Base-by-base conservation (phyloP, 2,888 invertebrate genomes). In the Tuberolachnus salignus region DNA sequence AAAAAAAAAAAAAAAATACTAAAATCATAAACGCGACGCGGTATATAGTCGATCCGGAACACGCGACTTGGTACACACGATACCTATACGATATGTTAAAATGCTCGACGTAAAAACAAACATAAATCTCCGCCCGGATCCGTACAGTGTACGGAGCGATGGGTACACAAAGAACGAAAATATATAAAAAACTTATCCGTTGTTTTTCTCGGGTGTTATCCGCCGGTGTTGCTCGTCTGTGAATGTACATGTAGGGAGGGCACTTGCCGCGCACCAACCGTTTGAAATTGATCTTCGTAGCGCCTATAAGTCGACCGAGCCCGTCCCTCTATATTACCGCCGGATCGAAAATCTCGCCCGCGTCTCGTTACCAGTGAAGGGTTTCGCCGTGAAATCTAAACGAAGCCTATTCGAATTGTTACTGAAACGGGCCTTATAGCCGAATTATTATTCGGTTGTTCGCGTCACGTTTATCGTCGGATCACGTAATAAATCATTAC, bases 221-320 rank as follows among this genome's bases (percentile, higher is more conserved):
- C n/a, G 6, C 44, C 34, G 19, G 3, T 34, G 34, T 34, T 34
- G 34, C 34, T 34, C 26, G n/a, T 19, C 26, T 1, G 13, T 46
- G 3, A 46, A 8, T 34, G 14, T 71, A 49, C 34, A 34, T 59
- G 14, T n/a, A n/a, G n/a, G n/a, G n/a, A n/a, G n/a, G 34, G 34
- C 6, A 34, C 34, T 34, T 34, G 34, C 34, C 3, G 6, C 34
- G 6, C 6, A 34, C 26, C 59, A 61, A 49, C 9, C 46, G 19
- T 75, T 44, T 44, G 55, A 66, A 75, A 75, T 67, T 75, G 75
- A 75, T 75, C 73, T n/a, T n/a, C n/a, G n/a, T n/a, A n/a, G n/a
- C n/a, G n/a, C n/a, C n/a, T n/a, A n/a, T n/a, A n/a, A n/a, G n/a
- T n/a, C n/a, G n/a, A n/a, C n/a, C n/a, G n/a, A n/a, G n/a, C n/a